Conservation (phyloP, 2,113 vertebrate genomes). For the Indicator indicator region DNA sequence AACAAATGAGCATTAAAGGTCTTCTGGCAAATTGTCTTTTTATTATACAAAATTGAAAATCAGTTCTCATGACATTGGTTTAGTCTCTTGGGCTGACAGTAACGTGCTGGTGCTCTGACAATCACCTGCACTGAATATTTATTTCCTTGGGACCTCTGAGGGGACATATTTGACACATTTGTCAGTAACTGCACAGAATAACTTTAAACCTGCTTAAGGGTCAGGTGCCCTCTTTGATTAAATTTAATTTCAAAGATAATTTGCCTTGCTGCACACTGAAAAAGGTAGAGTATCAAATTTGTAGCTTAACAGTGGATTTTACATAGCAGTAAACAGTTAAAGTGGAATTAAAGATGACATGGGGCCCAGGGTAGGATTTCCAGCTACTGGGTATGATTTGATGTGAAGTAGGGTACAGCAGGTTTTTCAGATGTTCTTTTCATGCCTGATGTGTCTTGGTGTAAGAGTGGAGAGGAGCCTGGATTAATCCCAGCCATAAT, state of each 20-base stretch:
- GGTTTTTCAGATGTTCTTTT: neutral
- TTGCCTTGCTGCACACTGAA: neutral
- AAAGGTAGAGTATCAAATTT: neutral
- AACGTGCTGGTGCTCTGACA: neutral
- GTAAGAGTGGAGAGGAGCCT: neutral
- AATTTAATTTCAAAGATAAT: neutral
- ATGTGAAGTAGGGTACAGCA: neutral
- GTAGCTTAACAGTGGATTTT: neutral
- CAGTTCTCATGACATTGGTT: fast-evolving
- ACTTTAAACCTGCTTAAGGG: neutral
- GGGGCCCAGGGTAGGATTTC: neutral
- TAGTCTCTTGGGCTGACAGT: neutral
- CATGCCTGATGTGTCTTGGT: neutral
- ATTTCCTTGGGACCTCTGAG: neutral
- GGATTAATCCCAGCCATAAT: neutral
- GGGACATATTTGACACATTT: neutral
- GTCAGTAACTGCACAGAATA: neutral
- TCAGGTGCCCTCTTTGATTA: neutral
- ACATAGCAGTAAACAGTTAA: neutral
- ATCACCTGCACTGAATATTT: neutral
- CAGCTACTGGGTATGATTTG: neutral
- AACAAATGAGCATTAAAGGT: neutral
- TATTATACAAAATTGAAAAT: neutral
- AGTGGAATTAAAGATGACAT: neutral
- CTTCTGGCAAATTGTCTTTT: neutral